These are phyloP conservation scores for Bujurquina vittata DNA, from an alignment of 2,113 vertebrate genomes.

Conservation along the genomic window DNA sequence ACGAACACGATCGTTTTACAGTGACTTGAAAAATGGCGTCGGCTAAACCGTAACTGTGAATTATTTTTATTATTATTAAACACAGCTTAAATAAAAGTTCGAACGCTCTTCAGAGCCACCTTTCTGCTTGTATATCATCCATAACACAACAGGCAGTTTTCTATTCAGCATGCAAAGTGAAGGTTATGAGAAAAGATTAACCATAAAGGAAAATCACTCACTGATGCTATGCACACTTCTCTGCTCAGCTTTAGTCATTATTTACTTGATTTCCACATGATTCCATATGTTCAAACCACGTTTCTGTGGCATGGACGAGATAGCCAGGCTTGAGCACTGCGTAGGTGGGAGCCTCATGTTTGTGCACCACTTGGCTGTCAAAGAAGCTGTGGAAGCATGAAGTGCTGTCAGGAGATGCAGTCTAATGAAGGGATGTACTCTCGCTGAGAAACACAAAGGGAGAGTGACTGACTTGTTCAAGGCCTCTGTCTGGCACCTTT, in stretches of 20 bases:
- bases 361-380: conserved; percentile 55
- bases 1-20: neutral
- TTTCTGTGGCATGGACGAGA: conserved; percentile 20
- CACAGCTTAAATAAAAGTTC: conserved; percentile 7
- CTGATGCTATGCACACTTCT: neutral
- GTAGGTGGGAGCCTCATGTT: conserved; percentile 58
- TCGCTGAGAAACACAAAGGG: conserved; percentile 57
- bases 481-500: conserved; percentile 64
- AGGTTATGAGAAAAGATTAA: conserved; percentile 25
- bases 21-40: conserved; percentile 17
- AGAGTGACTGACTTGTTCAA: conserved; percentile 65
- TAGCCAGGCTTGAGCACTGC: conserved; percentile 26
- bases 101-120: neutral
- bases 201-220: neutral
- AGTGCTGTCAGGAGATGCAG: conserved; percentile 66
- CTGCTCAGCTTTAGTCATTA: neutral
- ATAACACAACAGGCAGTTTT: conserved; percentile 35
- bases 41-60: neutral
- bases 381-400: conserved; percentile 60
- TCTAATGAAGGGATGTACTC: conserved; percentile 73
- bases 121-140: conserved; percentile 4
- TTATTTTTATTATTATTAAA: conserved; percentile 6
- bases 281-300: conserved; percentile 22
- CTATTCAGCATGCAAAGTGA: conserved; percentile 36
- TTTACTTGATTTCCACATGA: neutral